These are phyloP conservation scores for Ctenochaetus hawaiiensis DNA, from an alignment of 2,797 vertebrate genomes.

Conservation along the genomic window DNA sequence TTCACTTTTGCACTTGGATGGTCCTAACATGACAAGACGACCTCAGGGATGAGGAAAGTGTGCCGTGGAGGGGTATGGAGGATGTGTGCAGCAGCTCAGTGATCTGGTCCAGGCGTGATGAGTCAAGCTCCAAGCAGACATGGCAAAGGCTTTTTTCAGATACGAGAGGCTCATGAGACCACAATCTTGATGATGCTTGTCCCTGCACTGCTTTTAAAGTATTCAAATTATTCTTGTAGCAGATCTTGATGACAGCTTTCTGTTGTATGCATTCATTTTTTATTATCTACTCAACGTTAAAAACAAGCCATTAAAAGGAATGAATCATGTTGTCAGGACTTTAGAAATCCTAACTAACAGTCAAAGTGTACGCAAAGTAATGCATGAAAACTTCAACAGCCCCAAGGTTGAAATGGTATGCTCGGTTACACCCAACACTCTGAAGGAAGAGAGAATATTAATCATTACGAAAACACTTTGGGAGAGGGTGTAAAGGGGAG, in stretches of 20 bases:
- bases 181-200: constrained; percentile 22
- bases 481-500: constrained; percentile 48
- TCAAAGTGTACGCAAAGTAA: constrained; percentile 5
- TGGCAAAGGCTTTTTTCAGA: constrained; percentile 21
- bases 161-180: constrained; percentile 33
- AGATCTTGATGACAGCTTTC: neutral
- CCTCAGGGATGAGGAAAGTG: constrained; percentile 13
- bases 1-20: constrained; percentile 26
- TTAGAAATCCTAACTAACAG: constrained; percentile 4
- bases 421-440: constrained; percentile 57
- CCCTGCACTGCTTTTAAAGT: neutral
- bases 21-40: constrained; percentile 22
- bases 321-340: neutral
- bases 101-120: constrained; percentile 57
- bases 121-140: constrained; percentile 53
- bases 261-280: neutral
- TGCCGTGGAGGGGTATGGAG: constrained; percentile 22
- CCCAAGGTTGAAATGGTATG: constrained; percentile 43
- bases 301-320: constrained; percentile 5
- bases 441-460: constrained; percentile 46
- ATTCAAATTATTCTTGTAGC: constrained; percentile 3
- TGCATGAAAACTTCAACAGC: constrained; percentile 12
- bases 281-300: too few species aligned
- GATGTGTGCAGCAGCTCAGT: constrained; percentile 40
- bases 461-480: constrained; percentile 62